These are phyloP conservation scores for Ophioninae sp. DNA, from an alignment of 2,888 invertebrate genomes.

Conservation along the genomic window DNA sequence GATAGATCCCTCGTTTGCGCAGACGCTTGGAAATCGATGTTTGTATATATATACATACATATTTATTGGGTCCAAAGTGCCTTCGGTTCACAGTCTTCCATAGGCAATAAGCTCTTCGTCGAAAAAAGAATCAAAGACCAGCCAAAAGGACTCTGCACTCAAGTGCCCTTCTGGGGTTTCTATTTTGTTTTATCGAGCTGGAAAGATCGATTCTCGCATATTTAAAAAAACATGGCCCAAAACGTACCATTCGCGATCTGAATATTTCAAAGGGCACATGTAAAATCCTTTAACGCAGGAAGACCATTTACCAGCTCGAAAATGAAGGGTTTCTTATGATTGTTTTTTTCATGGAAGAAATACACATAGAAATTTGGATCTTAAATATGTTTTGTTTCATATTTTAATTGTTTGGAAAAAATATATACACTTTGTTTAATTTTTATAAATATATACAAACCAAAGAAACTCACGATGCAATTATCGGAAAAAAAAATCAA, in stretches of 20 bases:
- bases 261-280: conserved; percentile 30
- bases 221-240: conserved; percentile 28
- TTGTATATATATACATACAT: conserved; percentile 37
- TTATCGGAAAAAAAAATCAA: too few relatives aligned
- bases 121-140: neutral
- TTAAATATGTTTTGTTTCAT: too few relatives aligned
- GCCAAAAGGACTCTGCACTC: conserved; percentile 1
- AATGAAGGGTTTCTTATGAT: too few relatives aligned
- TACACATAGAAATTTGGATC: conserved; percentile 23
- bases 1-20: conserved; percentile 52
- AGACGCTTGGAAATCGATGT: conserved; percentile 41
- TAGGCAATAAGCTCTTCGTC: conserved; percentile 5
- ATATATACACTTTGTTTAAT: too few relatives aligned
- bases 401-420: too few relatives aligned
- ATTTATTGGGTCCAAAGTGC: conserved; percentile 28
- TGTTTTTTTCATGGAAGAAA: too few relatives aligned
- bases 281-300: neutral
- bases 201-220: conserved; percentile 31
- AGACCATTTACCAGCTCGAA: too few relatives aligned
- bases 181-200: conserved; percentile 39
- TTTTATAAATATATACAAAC: too few relatives aligned
- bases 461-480: too few relatives aligned
- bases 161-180: conserved; percentile 8
- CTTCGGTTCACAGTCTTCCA: conserved; percentile 34
- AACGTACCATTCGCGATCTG: conserved; percentile 1